Evolutionary conservation across 2,888 invertebrate genomes (phyloP), one percentile per base, ranked within the genome.

Genomic region (Ectropis crepuscularia): DNA sequence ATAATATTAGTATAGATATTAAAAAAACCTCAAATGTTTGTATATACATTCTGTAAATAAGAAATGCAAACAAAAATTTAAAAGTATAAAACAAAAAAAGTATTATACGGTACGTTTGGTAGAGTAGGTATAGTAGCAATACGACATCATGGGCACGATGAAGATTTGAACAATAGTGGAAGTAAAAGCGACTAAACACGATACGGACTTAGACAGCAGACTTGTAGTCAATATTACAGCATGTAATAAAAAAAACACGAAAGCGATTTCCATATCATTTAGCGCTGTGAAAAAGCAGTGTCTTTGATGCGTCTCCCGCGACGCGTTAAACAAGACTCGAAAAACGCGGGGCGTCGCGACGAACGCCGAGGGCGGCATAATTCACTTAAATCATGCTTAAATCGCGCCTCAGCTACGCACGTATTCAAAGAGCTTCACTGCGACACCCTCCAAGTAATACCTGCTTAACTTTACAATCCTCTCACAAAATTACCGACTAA

Each of bases 351-450:
- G 77, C 72, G 74, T 60, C 74, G 71, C 76, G 70, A 69, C 62
- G 66, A 66, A 69, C 71, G 70, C 72, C 69, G 74, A 79, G 87
- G 86, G 87, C 79, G 84, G 75, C 79, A 78, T 89, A 89, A 89
- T 88, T 90, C 89, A 89, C 86, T 90, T 89, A 88, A 86, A 83
- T 86, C 85, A 83, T 79, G 82, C 87, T 84, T 89, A 88, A 85
- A 83, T 83, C 84, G 82, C 79, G 83, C 86, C 83, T 81, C 83
- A 85, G 83, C 82, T 83, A 85, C 78, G 79, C 75, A 78, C 74
- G 77, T 78, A 79, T 76, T 81, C 82, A 81, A 81, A 79, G 78
- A 78, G 78, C 76, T 80, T 81, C 76, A 78, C 74, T 65, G 65
- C 61, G 60, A 74, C 75, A 73, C 72, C 73, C 68, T 69, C 50